Conservation (phyloP, 1,140 invertebrate species). For the Adoxophyes honmai region DNA sequence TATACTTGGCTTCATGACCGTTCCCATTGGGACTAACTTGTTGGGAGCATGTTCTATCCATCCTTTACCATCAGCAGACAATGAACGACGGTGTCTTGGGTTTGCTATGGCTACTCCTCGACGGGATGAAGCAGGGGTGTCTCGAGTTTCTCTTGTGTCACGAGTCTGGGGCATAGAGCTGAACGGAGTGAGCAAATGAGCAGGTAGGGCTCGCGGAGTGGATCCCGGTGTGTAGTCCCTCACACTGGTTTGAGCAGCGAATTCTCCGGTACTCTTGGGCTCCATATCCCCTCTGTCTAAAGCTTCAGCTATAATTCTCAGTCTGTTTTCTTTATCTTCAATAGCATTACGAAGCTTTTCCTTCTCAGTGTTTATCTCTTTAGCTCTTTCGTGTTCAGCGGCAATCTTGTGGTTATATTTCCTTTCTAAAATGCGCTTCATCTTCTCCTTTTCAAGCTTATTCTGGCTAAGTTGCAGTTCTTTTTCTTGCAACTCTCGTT, state of each 20-base stretch:
- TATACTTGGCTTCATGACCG: conserved; percentile 91
- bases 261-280: conserved; percentile 41
- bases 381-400: conserved; percentile 82
- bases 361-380: conserved; percentile 82
- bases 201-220: conserved; percentile 62
- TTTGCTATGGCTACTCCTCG: conserved; percentile 82
- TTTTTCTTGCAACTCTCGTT: conserved; percentile 80
- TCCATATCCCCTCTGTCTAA: conserved; percentile 48
- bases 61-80: conserved; percentile 84
- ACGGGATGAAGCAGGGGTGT: conserved; percentile 51
- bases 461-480: conserved; percentile 84
- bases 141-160: conserved; percentile 37
- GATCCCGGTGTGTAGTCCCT: conserved; percentile 61
- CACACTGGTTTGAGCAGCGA: conserved; percentile 52
- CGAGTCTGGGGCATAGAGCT: conserved; percentile 46
- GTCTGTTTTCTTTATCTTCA: conserved; percentile 76
- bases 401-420: conserved; percentile 84
- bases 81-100: conserved; percentile 85
- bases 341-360: conserved; percentile 79
- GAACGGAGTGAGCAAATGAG: conserved; percentile 65
- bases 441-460: conserved; percentile 85
- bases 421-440: conserved; percentile 79
- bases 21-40: conserved; percentile 85
- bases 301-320: conserved; percentile 61
- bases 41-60: conserved; percentile 95